Base-by-base conservation (phyloP, 2,113 vertebrate species). In the Poecile atricapillus region DNA sequence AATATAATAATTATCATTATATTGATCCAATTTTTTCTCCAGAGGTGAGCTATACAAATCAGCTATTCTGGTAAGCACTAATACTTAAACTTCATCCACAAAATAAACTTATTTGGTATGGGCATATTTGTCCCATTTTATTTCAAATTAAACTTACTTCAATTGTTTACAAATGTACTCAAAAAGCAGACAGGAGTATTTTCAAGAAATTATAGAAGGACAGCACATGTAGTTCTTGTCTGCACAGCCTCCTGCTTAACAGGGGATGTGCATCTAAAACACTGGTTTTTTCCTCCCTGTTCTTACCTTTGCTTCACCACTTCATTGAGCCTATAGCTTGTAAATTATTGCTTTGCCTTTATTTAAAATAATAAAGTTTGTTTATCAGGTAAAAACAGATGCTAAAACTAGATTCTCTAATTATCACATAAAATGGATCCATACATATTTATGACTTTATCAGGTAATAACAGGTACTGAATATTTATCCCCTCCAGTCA, bases 391-490 rank as follows among this genome's bases (percentile, higher is more conserved):
- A 95, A 97, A 97, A 96, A 59, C 97, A 98, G 97, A 98, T 98
- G 97, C 62, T 96, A 94, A 97, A 97, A 76, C 77, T 94, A 98
- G 97, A 98, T 98, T 97, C 94, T 94, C 81, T 97, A 97, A 98
- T 98, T 98, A 97, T 94, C 93, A 97, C 96, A 93, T 92, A 94
- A 97, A 98, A 96, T 86, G 70, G 68, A 95, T 63, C 76, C 80
- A 97, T 98, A 91, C 97, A 97, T 98, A 98, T 98, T 97, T 96
- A 98, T 97, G 96, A 89, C 96, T 97, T 98, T 98, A 97, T 98
- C 98, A 96, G 96, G 97, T 97, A 96, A 96, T 94, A 97, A 95
- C 97, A 98, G 96, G 95, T 96, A 95, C 96, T 96, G 97, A 97
- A 95, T 98, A 97, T 97, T 97, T 97, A 98, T 97, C 94, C 94